Base-by-base conservation (phyloP, 2,888 invertebrate genomes). In the Ophioninae sp. region DNA sequence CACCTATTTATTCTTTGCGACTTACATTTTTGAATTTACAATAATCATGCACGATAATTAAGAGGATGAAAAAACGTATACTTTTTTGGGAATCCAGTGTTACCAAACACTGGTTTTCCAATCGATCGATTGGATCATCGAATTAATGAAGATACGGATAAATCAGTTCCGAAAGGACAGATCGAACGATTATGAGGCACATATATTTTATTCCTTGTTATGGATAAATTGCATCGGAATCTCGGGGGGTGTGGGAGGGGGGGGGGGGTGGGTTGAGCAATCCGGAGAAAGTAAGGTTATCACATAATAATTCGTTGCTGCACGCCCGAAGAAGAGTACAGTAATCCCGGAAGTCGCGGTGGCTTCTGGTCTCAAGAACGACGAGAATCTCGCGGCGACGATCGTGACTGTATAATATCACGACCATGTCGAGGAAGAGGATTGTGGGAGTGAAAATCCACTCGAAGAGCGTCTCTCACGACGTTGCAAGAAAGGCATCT, bases 261-360 rank as follows among this genome's bases (percentile, higher is more conserved):
- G n/a, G n/a, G n/a, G n/a, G n/a, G n/a, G n/a, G n/a, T n/a, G n/a
- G 80, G 75, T 86, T 85, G 82, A 65, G 82, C 83, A 85, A 86
- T 86, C 61, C 67, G 82, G 85, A 84, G 85, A 86, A 86, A 85
- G 85, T 84, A 65, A 78, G 51, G 78, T 85, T 83, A 86, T 84
- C 85, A 71, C 82, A 79, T 82, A 84, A 86, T 85, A 86, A 86
- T 87, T 85, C 75, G 61, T 72, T 76, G 76, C 79, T 67, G 76
- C 51, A 41, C 58, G 67, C 61, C 79, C 81, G 76, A 82, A 85
- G 85, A 86, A 79, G 84, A 83, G 73, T 84, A 81, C 51, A 67
- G 75, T 41, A 84, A 82, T 82, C 83, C 83, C 85, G 85, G 85
- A 86, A 85, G 85, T 83, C 64, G 65, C n/a, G 37, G 73, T 51